Percentiles rank a stretch among this genome's conserved stretches.
Evolutionary conservation across 2,888 invertebrate genomes (phyloP).

Genomic region (Tyria jacobaeae): DNA sequence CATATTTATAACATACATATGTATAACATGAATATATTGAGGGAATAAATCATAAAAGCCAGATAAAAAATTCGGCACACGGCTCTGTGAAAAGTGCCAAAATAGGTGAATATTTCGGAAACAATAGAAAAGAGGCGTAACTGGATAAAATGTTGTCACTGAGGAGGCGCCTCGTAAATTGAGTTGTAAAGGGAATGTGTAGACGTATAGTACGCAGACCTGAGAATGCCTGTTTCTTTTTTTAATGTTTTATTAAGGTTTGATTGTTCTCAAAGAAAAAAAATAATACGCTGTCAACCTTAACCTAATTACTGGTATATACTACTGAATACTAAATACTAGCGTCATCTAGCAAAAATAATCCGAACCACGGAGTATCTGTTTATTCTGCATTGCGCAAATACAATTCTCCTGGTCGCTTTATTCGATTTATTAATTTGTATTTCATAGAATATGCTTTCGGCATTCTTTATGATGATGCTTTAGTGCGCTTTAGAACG

Average conservation of each 20-base stretch:
- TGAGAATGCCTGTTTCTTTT: not conserved
- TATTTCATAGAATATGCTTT: too few species aligned
- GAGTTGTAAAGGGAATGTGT: constrained; percentile 45
- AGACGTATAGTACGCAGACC: not conserved
- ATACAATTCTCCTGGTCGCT: too few species aligned
- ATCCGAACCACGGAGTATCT: too few species aligned
- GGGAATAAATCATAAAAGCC: constrained; percentile 11
- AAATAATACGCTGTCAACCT: too few species aligned
- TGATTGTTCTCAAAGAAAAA: not conserved
- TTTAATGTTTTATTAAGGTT: not conserved
- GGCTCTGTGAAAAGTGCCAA: constrained; percentile 10
- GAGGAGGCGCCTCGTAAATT: constrained; percentile 43
- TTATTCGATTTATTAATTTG: too few species aligned
- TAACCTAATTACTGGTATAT: too few species aligned
- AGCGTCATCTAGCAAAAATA: too few species aligned
- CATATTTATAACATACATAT: too few species aligned
- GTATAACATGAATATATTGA: not conserved
- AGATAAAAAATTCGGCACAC: constrained; percentile 20
- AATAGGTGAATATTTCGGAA: constrained; percentile 27
- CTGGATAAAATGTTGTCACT: constrained; percentile 48
- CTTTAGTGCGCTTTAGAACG: too few species aligned
- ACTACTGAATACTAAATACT: too few species aligned
- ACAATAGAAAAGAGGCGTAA: constrained; percentile 42
- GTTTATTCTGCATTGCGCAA: too few species aligned
- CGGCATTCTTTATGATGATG: too few species aligned